A percentile compares a stretch with the other conserved stretches of the same genome.
These are phyloP conservation scores for Cylas formicarius DNA, from an alignment of 1,140 invertebrate species.

Conservation along the genomic window DNA sequence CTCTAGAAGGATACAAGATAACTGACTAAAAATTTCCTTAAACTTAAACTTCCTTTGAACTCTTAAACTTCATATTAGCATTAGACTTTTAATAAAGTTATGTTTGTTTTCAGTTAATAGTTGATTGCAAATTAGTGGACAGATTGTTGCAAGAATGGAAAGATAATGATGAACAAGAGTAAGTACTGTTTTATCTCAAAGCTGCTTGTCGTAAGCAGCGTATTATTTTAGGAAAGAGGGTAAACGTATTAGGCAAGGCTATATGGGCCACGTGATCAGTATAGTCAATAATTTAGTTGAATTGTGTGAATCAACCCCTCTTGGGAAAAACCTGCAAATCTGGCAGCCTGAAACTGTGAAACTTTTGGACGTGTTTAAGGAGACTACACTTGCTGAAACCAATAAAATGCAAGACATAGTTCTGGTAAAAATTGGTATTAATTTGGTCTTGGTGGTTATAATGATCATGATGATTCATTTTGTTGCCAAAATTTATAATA, in stretches of 20 bases:
- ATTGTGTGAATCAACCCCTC: constrained; percentile 41
- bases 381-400: constrained; percentile 49
- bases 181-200: constrained; percentile 29
- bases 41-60: constrained; percentile 3
- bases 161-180: constrained; percentile 48
- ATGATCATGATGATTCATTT: neutral
- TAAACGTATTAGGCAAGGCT: constrained; percentile 41
- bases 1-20: neutral
- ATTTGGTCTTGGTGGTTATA: too few relatives aligned
- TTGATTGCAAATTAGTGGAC: constrained; percentile 47
- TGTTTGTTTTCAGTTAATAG: constrained; percentile 43
- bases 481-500: neutral
- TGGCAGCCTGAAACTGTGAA: constrained; percentile 51
- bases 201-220: neutral
- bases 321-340: constrained; percentile 47
- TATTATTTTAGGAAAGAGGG: constrained; percentile 26
- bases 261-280: constrained; percentile 49
- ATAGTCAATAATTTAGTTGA: constrained; percentile 54
- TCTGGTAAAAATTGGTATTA: constrained; percentile 41
- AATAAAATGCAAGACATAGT: constrained; percentile 55
- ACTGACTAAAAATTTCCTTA: neutral
- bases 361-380: constrained; percentile 55
- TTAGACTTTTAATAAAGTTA: constrained; percentile 7
- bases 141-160: constrained; percentile 49
- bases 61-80: constrained; percentile 8